These are phyloP conservation scores for Luperina testacea DNA, from an alignment of 2,888 invertebrate genomes.

Conservation along the genomic window DNA sequence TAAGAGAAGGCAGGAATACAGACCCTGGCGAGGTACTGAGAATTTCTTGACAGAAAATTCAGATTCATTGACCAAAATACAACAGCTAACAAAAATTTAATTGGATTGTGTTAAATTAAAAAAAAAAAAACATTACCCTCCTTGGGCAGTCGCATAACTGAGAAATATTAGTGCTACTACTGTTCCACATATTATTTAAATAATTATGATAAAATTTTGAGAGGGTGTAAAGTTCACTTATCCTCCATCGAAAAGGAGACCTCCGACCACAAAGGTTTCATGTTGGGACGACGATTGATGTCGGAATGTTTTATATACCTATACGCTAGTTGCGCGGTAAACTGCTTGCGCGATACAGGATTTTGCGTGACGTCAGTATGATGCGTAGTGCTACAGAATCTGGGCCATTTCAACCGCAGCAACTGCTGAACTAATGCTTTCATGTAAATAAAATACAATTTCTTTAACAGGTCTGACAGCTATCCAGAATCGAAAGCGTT, in stretches of 20 bases:
- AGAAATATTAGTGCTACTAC: background rate
- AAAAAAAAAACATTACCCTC: background rate
- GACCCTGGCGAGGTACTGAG: background rate
- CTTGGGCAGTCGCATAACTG: background rate
- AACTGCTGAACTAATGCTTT: background rate
- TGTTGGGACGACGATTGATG: too few species aligned
- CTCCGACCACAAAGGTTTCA: too few species aligned
- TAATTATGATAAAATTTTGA: too few species aligned
- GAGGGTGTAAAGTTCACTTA: too few species aligned
- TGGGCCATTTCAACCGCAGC: too few species aligned
- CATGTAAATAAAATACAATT: background rate
- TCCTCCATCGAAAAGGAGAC: too few species aligned
- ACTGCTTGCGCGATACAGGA: too few species aligned
- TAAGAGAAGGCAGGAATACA: background rate
- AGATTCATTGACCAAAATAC: background rate
- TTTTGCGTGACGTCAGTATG: too few species aligned
- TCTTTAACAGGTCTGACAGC: constrained; percentile 72
- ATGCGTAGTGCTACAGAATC: too few species aligned
- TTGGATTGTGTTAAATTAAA: background rate
- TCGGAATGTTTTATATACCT: too few species aligned
- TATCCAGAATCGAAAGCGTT: constrained; percentile 76
- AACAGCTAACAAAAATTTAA: background rate
- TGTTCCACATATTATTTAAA: too few species aligned
- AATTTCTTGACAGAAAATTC: background rate
- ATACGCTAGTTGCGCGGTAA: too few species aligned